phyloP scores from a whole-genome alignment of 2,113 vertebrate genomes.

The Alces alces region DNA sequence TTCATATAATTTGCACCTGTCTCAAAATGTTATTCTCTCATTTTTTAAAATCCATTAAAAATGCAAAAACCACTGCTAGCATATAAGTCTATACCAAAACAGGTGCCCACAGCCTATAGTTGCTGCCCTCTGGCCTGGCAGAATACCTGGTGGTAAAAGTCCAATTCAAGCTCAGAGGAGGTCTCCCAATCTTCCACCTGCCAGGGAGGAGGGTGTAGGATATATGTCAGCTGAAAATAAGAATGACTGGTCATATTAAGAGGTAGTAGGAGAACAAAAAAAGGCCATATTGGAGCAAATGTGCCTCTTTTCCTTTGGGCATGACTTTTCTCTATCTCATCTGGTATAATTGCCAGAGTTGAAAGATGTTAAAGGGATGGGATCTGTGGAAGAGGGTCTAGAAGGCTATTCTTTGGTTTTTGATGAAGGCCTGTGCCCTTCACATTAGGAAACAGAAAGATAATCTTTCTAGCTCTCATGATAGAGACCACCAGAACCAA shows the following conservation, averaged over 20 bases:
- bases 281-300: not conserved
- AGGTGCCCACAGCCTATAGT: not conserved
- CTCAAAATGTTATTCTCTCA: not conserved
- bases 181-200: not conserved
- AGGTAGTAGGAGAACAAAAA: not conserved
- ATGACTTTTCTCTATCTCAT: not conserved
- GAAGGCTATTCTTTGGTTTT: not conserved
- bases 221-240: not conserved
- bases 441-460: not conserved
- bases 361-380: not conserved
- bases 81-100: not conserved
- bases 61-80: not conserved
- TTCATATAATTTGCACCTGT: not conserved
- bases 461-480: not conserved
- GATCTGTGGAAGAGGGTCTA: not conserved
- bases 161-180: not conserved
- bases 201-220: not conserved
- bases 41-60: not conserved
- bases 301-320: not conserved
- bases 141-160: not conserved
- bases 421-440: not conserved
- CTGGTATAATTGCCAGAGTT: not conserved
- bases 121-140: not conserved
- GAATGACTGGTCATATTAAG: not conserved
- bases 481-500: not conserved